A percentile compares a stretch with the other conserved stretches of the same genome.
These are phyloP conservation scores for Drosophila infuscata DNA, from an alignment of 2,888 invertebrate species.

Conservation along the genomic window DNA sequence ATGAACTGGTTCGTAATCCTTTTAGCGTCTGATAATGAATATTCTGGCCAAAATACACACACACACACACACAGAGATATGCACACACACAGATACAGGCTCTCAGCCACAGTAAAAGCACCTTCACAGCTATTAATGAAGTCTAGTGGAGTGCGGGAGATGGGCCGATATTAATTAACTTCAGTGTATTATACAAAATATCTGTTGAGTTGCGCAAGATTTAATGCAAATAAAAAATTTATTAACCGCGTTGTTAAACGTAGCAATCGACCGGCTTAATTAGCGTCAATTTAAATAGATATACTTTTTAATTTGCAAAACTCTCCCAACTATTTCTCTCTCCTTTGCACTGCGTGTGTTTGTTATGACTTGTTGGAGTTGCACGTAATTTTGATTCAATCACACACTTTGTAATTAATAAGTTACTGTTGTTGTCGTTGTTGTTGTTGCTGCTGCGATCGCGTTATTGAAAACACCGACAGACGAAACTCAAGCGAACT, in stretches of 20 bases:
- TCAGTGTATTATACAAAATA: slow-evolving; percentile 31
- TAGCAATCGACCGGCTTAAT: slow-evolving; percentile 59
- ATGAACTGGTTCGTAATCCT: slow-evolving; percentile 77
- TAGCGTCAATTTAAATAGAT: slow-evolving; percentile 41
- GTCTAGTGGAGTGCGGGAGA: slow-evolving; percentile 35
- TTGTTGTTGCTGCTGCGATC: slow-evolving; percentile 21
- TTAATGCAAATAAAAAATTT: slow-evolving; percentile 39
- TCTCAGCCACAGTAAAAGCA: slow-evolving; percentile 7
- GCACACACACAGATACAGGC: not conserved
- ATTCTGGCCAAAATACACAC: slow-evolving; percentile 48
- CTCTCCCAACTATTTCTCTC: not conserved
- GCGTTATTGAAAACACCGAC: slow-evolving; percentile 26
- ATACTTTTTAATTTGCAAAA: slow-evolving; percentile 5
- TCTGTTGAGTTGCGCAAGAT: slow-evolving; percentile 48
- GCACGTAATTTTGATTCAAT: slow-evolving; percentile 47
- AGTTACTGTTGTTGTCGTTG: slow-evolving; percentile 37
- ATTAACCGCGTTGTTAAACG: slow-evolving; percentile 37
- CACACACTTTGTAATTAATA: slow-evolving; percentile 62
- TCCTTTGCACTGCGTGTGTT: not conserved
- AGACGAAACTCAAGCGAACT: slow-evolving; percentile 28
- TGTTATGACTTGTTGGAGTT: slow-evolving; percentile 16
- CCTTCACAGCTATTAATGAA: slow-evolving; percentile 54
- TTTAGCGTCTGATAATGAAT: slow-evolving; percentile 77
- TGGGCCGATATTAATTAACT: slow-evolving; percentile 48
- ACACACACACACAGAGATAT: slow-evolving; percentile 7